phyloP scores from a whole-genome alignment of 2,888 invertebrate species.

The Nemurella pictetii region DNA sequence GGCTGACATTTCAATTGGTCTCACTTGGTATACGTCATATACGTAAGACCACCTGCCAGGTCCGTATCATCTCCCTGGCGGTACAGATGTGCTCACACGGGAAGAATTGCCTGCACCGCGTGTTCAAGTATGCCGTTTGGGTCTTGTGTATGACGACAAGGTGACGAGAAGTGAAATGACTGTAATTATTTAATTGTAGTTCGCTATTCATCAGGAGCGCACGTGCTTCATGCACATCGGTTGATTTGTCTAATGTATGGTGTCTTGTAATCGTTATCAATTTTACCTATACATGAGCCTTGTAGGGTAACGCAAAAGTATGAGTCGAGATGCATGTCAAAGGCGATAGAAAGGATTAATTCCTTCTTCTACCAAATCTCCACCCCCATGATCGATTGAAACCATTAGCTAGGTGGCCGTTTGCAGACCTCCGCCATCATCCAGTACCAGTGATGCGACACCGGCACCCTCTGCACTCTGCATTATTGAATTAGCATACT shows the following conservation, averaged over 20 bases:
- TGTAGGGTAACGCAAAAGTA: neutral
- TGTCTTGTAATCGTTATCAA: neutral
- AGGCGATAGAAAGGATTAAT: neutral
- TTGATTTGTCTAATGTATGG: neutral
- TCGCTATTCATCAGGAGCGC: neutral
- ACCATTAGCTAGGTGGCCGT: too few species aligned
- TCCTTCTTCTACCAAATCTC: too few species aligned
- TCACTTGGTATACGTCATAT: conserved; percentile 27
- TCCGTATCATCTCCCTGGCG: neutral
- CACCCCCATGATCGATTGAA: too few species aligned
- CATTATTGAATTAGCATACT: neutral
- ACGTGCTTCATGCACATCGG: neutral
- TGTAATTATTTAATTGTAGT: neutral
- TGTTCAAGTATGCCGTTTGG: too few species aligned
- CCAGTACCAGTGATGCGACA: neutral
- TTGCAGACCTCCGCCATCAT: neutral
- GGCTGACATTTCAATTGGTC: conserved; percentile 23
- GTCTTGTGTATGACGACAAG: too few species aligned
- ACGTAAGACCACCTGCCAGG: conserved; percentile 21
- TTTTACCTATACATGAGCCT: too few species aligned
- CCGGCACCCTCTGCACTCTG: neutral
- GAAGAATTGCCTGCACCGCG: neutral
- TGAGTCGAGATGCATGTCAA: too few species aligned
- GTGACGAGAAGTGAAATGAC: neutral
- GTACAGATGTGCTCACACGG: neutral